Base-by-base conservation (phyloP, 2,888 invertebrate species). In the Machimus atricapillus region DNA sequence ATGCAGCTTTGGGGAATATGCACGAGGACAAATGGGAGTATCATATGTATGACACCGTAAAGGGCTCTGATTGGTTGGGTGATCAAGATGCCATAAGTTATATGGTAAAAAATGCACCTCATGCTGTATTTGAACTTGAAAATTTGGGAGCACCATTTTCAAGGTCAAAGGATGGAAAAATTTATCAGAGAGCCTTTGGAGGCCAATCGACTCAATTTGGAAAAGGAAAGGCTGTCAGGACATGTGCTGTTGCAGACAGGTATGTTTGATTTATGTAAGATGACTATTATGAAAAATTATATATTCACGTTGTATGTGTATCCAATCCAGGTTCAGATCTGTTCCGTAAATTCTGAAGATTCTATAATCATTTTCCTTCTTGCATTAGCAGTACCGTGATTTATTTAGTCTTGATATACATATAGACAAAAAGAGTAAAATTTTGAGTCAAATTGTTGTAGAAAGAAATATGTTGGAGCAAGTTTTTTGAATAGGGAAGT, bases 51-150 rank as follows among this genome's bases (percentile, higher is more conserved):
- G 99, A 99, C 92, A 99, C 99, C 5, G 97, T 99, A 0, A 99
- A 99, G 93, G 99, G 99, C 46, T 99, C 98, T 82, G 99, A 99
- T 94, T 99, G 99, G 99, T 94, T 99, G 37, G 99, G 99, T 89
- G 99, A 99, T 92, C 97, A 98, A 94, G 98, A 99, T 93, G 99
- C 99, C 86, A 99, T 99, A 90, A 99, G 99, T 93, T 99, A 98
- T 93, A 97, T 99, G 97, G 97, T 98, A 1, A 95, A 96, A 89
- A 97, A 98, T 92, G 98, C 98, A 1, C 96, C 97, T 0, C 95
- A 96, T 90, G 97, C 97, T 46, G 98, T 99, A 19, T 96, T 96
- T 90, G 99, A 99, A 91, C 93, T 97, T 87, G 97, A 97, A 93
- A 97, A 97, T 92, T 96, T 96, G 90, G 99, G 99, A 85, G 98